phyloP scores from a whole-genome alignment of 2,113 vertebrate genomes.

The Oryzias melastigma region DNA sequence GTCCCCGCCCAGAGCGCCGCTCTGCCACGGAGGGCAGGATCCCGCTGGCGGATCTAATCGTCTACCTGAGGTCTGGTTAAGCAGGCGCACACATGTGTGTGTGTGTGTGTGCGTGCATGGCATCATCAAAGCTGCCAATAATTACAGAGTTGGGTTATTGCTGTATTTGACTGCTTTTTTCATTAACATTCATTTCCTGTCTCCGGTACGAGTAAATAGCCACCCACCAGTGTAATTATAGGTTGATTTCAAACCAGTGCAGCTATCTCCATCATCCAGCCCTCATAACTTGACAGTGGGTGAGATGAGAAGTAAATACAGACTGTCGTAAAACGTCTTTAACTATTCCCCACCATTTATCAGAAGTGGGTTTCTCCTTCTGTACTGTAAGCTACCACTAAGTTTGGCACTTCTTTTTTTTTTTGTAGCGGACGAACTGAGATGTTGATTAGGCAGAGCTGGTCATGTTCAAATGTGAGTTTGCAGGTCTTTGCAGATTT shows the following conservation, averaged over 20 bases:
- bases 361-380: not conserved
- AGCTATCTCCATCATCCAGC: constrained; percentile 82
- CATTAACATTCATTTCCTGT: constrained; percentile 90
- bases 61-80: constrained; percentile 67
- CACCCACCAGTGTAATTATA: constrained; percentile 87
- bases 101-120: constrained; percentile 53
- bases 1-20: constrained; percentile 40
- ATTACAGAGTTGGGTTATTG: constrained; percentile 83
- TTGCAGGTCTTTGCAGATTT: constrained; percentile 67
- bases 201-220: constrained; percentile 82
- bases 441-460: constrained; percentile 42
- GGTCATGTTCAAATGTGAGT: constrained; percentile 60
- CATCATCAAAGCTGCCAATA: constrained; percentile 76
- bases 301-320: constrained; percentile 49
- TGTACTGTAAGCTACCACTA: constrained; percentile 8
- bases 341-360: not conserved
- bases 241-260: constrained; percentile 83
- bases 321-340: constrained; percentile 18
- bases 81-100: constrained; percentile 47
- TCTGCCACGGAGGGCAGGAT: constrained; percentile 40
- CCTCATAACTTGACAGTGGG: constrained; percentile 74
- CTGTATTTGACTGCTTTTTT: constrained; percentile 85
- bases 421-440: constrained; percentile 13
- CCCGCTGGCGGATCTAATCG: constrained; percentile 39
- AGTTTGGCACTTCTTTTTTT: constrained; percentile 6